These are phyloP conservation scores for Anguilla anguilla DNA, from an alignment of 2,797 vertebrate genomes.

Conservation along the genomic window DNA sequence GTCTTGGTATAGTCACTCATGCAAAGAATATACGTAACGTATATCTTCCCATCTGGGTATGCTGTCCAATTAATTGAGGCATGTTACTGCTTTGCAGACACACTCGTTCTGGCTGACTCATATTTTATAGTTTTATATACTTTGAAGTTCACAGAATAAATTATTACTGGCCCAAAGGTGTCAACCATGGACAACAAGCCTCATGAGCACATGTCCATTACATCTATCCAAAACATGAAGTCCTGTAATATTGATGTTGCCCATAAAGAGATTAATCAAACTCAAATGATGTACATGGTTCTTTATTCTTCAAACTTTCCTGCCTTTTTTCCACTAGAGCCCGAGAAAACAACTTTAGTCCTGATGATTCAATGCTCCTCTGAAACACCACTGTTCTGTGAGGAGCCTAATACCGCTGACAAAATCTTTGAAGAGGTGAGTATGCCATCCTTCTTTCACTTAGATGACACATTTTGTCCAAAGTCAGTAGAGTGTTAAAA, in stretches of 20 bases:
- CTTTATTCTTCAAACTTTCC: not conserved
- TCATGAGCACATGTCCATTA: not conserved
- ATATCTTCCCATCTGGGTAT: not conserved
- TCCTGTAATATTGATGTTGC: not conserved
- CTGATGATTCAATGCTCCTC: constrained; percentile 64
- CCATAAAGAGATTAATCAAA: not conserved
- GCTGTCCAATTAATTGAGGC: not conserved
- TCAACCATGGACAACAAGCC: not conserved
- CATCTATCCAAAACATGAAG: not conserved
- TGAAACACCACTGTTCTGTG: not conserved
- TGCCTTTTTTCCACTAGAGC: constrained; percentile 37
- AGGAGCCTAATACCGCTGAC: rapidly evolving
- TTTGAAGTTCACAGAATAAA: not conserved
- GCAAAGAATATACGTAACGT: too few species aligned
- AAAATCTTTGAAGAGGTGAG: rapidly evolving
- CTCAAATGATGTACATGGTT: not conserved
- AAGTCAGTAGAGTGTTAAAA: not conserved
- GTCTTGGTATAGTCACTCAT: not conserved
- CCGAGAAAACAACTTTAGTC: not conserved
- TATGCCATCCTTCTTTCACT: not conserved
- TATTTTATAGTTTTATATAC: not conserved
- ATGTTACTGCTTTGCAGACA: not conserved
- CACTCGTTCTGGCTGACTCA: not conserved
- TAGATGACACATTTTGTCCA: not conserved
- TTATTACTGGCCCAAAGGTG: not conserved